Base-by-base conservation (phyloP, 2,113 vertebrate genomes). In the Fukomys damarensis region DNA sequence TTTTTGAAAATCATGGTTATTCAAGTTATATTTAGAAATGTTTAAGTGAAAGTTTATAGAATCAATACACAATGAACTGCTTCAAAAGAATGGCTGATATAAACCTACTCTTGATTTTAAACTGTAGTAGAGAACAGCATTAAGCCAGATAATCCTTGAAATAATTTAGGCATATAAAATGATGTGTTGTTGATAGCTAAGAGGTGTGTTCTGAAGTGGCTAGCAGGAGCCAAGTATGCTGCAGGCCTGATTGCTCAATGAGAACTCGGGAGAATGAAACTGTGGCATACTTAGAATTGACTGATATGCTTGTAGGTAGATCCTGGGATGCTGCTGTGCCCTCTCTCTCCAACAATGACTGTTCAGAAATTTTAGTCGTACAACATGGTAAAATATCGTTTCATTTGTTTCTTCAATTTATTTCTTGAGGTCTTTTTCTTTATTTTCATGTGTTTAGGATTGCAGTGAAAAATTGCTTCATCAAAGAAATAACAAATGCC, bases 401-500 rank as follows among this genome's bases (percentile, higher is more conserved):
- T 38, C 61, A 0, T 77, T 89, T 91, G 30, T 61, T 82, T 87
- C 61, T 24, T 80, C 76, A 58, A n/a, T 89, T 93, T 95, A 85
- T 76, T 93, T 86, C 35, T 80, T 83, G 76, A 88, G 22, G 30
- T 84, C 46, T 93, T 93, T 95, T 84, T 56, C 28, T 93, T 94
- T 56, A 28, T 93, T 94, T 70, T 80, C 35, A 54, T 90, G 28
- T 76, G 24, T 61, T 87, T 91, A 80, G 58, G 11, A 82, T 91
- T 96, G 28, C 24, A 74, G 41, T 93, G 43, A 93, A 93, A 96
- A 91, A 77, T 97, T 0, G 0, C 56, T 63, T 93, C 28, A 68
- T 84, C 43, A 89, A 49, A 93, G 61, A 91, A 88, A 54, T 77
- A 87, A 81, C n/a, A 81, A 85, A 26, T 84, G 19, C 87, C 38